Conservation (phyloP, 2,113 vertebrate species). For the Pangasianodon hypophthalmus region DNA sequence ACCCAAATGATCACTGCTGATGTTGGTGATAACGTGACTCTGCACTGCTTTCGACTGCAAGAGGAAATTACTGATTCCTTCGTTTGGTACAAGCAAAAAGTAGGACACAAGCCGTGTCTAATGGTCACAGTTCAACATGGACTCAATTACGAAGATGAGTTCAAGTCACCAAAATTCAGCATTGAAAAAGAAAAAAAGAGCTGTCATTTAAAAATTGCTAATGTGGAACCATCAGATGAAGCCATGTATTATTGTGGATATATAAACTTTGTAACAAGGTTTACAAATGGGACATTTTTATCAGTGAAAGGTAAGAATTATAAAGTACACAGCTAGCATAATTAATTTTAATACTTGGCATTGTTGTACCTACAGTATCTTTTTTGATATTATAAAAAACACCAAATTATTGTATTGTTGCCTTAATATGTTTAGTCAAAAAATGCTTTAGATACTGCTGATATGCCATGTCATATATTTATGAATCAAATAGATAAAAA, state of each 20-base stretch:
- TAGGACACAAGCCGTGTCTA: neutral
- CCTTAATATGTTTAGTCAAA: neutral
- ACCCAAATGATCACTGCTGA: neutral
- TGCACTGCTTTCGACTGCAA: neutral
- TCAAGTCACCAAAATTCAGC: neutral
- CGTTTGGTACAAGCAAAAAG: conserved; percentile 16
- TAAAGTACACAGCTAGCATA: neutral
- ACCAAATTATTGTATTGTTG: no score
- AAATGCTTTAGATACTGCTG: neutral
- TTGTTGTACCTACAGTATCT: neutral
- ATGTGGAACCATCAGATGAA: neutral
- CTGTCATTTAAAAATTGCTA: conserved; percentile 12
- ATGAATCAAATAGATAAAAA: neutral
- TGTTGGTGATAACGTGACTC: conserved; percentile 20
- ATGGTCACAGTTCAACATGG: neutral
- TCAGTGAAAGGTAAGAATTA: conserved; percentile 27
- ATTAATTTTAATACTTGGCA: neutral
- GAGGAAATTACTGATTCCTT: neutral
- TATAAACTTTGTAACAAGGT: neutral
- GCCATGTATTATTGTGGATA: conserved; percentile 25
- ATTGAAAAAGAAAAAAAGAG: neutral
- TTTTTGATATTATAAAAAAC: no score
- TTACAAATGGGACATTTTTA: conserved; percentile 40
- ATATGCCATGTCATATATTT: neutral
- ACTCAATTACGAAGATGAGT: neutral